phyloP scores from a whole-genome alignment of 2,888 invertebrate species.

The Hemaris fuciformis region DNA sequence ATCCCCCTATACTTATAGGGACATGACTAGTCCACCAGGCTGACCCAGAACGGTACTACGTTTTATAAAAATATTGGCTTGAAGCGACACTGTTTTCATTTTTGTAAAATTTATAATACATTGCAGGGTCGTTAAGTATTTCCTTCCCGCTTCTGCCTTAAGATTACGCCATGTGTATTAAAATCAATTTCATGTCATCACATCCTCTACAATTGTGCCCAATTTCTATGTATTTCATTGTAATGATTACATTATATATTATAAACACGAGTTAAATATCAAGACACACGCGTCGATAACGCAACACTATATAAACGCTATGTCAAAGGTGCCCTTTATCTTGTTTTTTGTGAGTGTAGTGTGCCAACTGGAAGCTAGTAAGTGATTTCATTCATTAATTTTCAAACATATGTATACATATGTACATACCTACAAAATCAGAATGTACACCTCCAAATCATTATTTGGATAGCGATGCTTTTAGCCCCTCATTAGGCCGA shows the following conservation, averaged over 20 bases:
- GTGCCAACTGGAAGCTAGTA: neutral
- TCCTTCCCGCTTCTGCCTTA: neutral
- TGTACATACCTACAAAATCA: too few species aligned
- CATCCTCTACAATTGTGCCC: too few species aligned
- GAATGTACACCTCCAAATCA: too few species aligned
- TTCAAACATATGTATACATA: neutral
- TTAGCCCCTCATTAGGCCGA: too few species aligned
- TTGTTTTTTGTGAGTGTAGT: neutral
- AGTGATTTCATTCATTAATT: neutral
- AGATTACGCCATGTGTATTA: neutral
- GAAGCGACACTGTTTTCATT: too few species aligned
- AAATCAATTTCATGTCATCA: neutral
- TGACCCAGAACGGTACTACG: too few species aligned
- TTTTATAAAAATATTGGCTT: too few species aligned
- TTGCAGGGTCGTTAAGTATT: too few species aligned
- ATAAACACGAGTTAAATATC: neutral
- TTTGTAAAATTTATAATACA: too few species aligned
- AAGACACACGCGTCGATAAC: neutral
- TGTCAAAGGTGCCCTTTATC: constrained; percentile 5
- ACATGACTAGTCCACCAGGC: too few species aligned
- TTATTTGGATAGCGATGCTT: too few species aligned
- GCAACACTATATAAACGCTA: neutral
- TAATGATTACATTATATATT: neutral
- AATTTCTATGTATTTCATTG: neutral
- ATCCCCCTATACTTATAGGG: too few species aligned